A percentile compares a stretch with the other conserved stretches of the same genome.
phyloP scores from a whole-genome alignment of 2,888 invertebrate genomes.

The Chelonus formosanus region DNA sequence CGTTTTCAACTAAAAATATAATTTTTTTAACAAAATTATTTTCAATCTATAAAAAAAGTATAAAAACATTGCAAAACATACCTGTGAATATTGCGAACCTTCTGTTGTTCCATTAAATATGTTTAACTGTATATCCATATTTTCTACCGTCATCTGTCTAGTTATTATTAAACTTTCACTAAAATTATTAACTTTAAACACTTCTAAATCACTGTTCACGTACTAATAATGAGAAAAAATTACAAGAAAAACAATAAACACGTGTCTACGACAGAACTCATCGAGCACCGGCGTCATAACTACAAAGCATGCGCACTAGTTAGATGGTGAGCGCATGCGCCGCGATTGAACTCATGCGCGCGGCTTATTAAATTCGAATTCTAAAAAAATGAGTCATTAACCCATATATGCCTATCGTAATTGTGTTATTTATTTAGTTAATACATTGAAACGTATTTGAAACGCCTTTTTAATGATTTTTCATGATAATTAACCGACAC shows the following conservation, averaged over 20 bases:
- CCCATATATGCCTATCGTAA: too few species aligned
- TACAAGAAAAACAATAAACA: background rate
- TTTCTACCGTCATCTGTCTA: conserved; percentile 25
- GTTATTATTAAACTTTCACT: background rate
- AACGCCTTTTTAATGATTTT: background rate
- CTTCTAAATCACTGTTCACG: background rate
- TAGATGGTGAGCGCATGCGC: too few species aligned
- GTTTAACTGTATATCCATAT: conserved; percentile 59
- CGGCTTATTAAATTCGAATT: too few species aligned
- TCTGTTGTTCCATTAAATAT: conserved; percentile 45
- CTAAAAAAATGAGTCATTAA: too few species aligned
- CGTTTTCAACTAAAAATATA: too few species aligned
- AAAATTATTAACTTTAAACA: background rate
- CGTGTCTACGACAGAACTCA: background rate
- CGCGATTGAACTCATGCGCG: too few species aligned
- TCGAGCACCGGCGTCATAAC: background rate
- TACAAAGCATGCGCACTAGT: too few species aligned
- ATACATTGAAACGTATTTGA: too few species aligned
- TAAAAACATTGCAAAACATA: conserved; percentile 44
- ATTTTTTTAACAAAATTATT: too few species aligned
- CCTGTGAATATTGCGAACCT: conserved; percentile 41
- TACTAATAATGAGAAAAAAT: background rate
- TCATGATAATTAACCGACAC: background rate
- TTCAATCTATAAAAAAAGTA: background rate
- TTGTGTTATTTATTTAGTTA: too few species aligned